Evolutionary conservation across 2,113 vertebrate genomes (phyloP).

Genomic region (mouse (Mus musculus)): DNA sequence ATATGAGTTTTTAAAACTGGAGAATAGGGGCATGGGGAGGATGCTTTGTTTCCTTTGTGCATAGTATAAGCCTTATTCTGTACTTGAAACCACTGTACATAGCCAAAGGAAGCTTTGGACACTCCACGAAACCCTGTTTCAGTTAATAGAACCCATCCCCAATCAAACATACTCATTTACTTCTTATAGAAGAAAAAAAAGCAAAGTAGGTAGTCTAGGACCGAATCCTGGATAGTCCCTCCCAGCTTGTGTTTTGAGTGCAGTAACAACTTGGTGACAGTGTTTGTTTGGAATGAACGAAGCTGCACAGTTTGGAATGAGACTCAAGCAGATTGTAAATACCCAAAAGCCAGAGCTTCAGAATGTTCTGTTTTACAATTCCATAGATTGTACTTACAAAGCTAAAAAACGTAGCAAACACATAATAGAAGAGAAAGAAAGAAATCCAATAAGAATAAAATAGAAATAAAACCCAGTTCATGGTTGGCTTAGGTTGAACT

Average conservation of each 20-base stretch:
- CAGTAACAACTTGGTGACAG: not conserved
- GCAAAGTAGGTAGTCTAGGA: not conserved
- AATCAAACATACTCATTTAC: not conserved
- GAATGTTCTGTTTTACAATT: not conserved
- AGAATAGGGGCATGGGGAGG: not conserved
- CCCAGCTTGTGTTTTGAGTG: constrained; percentile 15
- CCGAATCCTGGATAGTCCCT: not conserved
- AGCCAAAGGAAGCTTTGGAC: not conserved
- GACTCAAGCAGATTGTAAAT: not conserved
- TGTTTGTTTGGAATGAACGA: not conserved
- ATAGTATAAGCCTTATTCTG: not conserved
- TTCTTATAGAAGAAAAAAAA: constrained; percentile 10
- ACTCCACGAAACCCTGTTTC: not conserved
- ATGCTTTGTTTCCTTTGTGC: not conserved
- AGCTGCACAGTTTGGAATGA: constrained; percentile 14
- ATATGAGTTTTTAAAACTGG: not conserved
- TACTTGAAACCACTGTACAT: not conserved
- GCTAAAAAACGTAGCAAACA: not conserved
- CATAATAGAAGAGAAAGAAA: not conserved
- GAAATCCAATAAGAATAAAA: not conserved
- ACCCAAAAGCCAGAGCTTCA: not conserved
- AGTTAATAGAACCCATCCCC: not conserved
- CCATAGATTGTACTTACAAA: not conserved
- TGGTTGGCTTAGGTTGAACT: not conserved
- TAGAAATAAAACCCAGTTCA: constrained; percentile 33